Base-by-base conservation (phyloP, 1,140 invertebrate genomes). In the Cydia pomonella region DNA sequence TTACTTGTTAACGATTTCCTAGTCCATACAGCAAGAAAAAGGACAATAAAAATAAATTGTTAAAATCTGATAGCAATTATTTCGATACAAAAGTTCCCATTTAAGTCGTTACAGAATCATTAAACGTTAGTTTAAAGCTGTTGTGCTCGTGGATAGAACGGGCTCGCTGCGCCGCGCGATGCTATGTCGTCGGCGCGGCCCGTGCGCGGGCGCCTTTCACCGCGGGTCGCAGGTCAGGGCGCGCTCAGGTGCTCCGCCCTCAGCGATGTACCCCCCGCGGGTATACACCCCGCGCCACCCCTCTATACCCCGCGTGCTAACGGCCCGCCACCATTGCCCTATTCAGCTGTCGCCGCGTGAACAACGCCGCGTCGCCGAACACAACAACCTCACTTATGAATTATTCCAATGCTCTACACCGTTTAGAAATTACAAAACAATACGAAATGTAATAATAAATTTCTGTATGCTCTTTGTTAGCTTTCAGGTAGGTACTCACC, bases 211-310 rank as follows among this genome's bases (percentile, higher is more conserved):
- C 88, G 88, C 88, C 89, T 92, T 92, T 92, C 90, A 92, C 90
- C 89, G 85, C 89, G 78, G 90, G 90, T 92, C 90, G 88, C 79
- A 91, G 90, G 90, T 92, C 90, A 92, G 90, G 90, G 88, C 90
- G 90, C 88, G 85, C 90, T 92, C 90, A 88, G 90, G 90, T 89
- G 89, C 88, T 88, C 89, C 88, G 88, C 89, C 90, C 90, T 85
- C 84, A 79, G 80, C 82, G 75, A 73, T 77, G 71, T n/a, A 18
- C 53, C 75, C 74, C 81, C 77, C 72, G 75, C 66, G 72, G 80
- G 81, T 73, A 77, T 59, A 59, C 53, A 21, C 73, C 66, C 74
- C 75, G 59, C 25, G 72, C 75, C 47, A 69, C 78, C 76, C 80
- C 75, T 18, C 53, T 72, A 44, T 71, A 64, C 74, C 18, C 73